A percentile compares a stretch with the other conserved stretches of the same genome.
Evolutionary conservation across 64 coral and sea anemone species (phyloP).

Genomic region (Exaiptasia diaphana): DNA sequence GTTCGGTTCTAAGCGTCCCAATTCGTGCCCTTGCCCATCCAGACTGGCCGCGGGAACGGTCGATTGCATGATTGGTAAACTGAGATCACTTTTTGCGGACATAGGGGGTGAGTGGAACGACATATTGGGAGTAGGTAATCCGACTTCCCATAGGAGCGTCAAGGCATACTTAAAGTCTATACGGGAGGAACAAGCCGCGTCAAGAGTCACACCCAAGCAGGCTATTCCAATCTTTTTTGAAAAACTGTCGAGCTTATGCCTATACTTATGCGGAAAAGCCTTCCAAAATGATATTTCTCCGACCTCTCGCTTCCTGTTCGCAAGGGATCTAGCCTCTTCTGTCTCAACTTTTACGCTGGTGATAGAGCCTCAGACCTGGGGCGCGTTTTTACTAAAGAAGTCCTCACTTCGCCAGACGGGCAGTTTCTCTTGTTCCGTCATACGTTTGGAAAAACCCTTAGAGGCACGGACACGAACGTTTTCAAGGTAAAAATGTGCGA

Average conservation of each 20-base stretch:
- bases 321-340: slow-evolving; percentile 25
- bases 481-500: neutral
- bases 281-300: neutral
- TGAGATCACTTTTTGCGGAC: slow-evolving; percentile 8
- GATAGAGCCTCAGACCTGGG: slow-evolving; percentile 27
- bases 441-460: neutral
- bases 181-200: slow-evolving; percentile 9
- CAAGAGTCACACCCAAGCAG: neutral
- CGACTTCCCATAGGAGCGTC: neutral
- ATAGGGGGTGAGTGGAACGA: slow-evolving; percentile 34
- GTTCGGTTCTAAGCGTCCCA: neutral
- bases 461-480: neutral
- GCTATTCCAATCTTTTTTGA: slow-evolving; percentile 27
- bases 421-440: neutral
- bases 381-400: neutral
- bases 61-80: slow-evolving; percentile 16
- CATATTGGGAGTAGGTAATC: slow-evolving; percentile 9
- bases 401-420: neutral
- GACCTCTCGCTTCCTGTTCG: neutral
- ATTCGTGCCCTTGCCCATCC: neutral
- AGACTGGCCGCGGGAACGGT: slow-evolving; percentile 14
- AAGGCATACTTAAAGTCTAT: slow-evolving; percentile 12
- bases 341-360: slow-evolving; percentile 16
- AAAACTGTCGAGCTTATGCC: slow-evolving; percentile 3
- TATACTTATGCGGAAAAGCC: neutral